These are phyloP conservation scores for Eurystomus glaucurus DNA, from an alignment of 2,797 vertebrate genomes.

Conservation along the genomic window DNA sequence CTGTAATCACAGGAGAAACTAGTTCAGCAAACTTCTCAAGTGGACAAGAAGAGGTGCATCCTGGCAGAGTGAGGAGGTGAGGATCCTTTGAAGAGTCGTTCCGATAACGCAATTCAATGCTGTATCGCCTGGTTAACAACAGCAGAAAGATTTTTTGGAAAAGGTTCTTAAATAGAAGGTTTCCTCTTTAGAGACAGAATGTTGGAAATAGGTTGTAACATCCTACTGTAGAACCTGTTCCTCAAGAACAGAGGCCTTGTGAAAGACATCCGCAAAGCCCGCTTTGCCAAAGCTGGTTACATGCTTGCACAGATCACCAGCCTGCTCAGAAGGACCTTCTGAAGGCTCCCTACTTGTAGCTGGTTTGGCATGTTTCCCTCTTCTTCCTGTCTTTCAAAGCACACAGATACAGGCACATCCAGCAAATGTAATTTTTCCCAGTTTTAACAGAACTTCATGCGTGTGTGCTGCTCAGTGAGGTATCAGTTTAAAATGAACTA, in stretches of 20 bases:
- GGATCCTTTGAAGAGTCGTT: conserved; percentile 87
- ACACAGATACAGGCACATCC: neutral
- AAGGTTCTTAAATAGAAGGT: neutral
- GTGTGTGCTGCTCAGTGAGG: neutral
- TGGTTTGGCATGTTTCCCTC: neutral
- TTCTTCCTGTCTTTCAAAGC: neutral
- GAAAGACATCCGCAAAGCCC: neutral
- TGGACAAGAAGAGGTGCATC: conserved; percentile 89
- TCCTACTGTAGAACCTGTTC: neutral
- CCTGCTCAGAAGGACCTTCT: neutral
- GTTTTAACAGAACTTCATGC: neutral
- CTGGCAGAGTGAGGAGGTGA: conserved; percentile 85
- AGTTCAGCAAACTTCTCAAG: conserved; percentile 85
- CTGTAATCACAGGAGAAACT: conserved; percentile 82
- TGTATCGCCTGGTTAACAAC: conserved; percentile 82
- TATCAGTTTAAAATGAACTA: neutral
- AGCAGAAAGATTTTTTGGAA: neutral
- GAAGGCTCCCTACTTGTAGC: neutral
- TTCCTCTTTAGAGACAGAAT: neutral
- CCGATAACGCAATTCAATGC: conserved; percentile 89
- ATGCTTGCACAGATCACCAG: neutral
- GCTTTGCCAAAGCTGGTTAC: neutral
- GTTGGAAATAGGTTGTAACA: neutral
- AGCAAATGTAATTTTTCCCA: neutral
- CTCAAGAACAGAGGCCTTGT: neutral